Evolutionary conservation across 2,113 vertebrate genomes (phyloP).

Genomic region (Perccottus glenii): DNA sequence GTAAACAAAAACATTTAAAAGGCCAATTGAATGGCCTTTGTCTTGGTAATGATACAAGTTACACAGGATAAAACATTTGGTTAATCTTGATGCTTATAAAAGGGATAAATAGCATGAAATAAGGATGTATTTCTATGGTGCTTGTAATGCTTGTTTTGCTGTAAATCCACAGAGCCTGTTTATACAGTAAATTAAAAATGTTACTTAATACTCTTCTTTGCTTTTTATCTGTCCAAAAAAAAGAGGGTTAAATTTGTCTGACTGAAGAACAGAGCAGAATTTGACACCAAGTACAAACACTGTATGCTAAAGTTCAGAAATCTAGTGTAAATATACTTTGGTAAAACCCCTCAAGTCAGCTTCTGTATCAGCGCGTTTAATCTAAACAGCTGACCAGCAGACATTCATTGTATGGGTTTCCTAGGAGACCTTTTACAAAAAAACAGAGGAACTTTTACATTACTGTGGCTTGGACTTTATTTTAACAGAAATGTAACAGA

Average conservation of each 20-base stretch:
- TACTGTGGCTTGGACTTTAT: too few species aligned
- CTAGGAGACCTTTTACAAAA: conserved; percentile 30
- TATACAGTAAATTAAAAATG: neutral
- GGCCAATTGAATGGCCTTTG: neutral
- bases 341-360: neutral
- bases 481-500: conserved; percentile 7
- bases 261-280: neutral
- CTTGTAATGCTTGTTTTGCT: neutral
- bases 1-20: neutral
- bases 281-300: neutral
- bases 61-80: conserved; percentile 2
- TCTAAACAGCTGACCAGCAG: neutral
- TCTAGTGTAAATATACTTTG: neutral
- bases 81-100: conserved; percentile 1
- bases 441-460: too few species aligned
- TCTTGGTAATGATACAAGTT: conserved; percentile 16
- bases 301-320: neutral
- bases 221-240: neutral
- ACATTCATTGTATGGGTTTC: conserved; percentile 10
- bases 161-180: too few species aligned
- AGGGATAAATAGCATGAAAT: conserved; percentile 8
- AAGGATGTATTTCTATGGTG: neutral
- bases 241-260: neutral
- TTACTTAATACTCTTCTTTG: too few species aligned
- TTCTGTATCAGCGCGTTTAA: neutral